Evolutionary conservation across 2,888 invertebrate genomes (phyloP), one percentile per base, ranked within the genome.

Genomic region (Nematopogon swammerdamellus): DNA sequence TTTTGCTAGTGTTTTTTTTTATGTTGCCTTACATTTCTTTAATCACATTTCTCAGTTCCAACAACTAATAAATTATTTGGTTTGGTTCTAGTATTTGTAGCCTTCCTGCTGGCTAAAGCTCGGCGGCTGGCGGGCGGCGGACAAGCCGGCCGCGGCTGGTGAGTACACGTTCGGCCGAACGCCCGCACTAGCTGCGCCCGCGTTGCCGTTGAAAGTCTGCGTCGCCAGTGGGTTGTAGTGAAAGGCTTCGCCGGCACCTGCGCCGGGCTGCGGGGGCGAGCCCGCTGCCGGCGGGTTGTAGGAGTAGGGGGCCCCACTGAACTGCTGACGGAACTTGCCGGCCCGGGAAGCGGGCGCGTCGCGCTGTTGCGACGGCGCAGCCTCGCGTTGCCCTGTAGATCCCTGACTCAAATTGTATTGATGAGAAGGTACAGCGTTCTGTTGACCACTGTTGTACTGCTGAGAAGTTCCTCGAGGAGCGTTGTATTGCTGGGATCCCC

Each of bases 31-130:
- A n/a, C n/a, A n/a, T n/a, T n/a, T n/a, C n/a, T n/a, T n/a, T n/a
- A n/a, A n/a, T n/a, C n/a, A n/a, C n/a, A n/a, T n/a, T n/a, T n/a
- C n/a, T n/a, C n/a, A n/a, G n/a, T n/a, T n/a, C n/a, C n/a, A n/a
- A n/a, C n/a, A n/a, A n/a, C n/a, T n/a, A n/a, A n/a, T n/a, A n/a
- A n/a, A n/a, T n/a, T n/a, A n/a, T n/a, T n/a, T n/a, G n/a, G n/a
- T n/a, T n/a, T n/a, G n/a, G n/a, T n/a, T n/a, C 42, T 64, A 77
- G 60, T 79, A 79, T 54, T 70, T 76, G 61, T 79, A 79, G 48
- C 79, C 79, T 59, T 75, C 75, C 53, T 75, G 67, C 45, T 68
- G 59, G 55, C 62, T 71, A 60, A 73, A 79, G 58, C 75, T 77
- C 1, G 79, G 73, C 2, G 73, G 76, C 47, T 74, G 74, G 18